Conservation (phyloP, 2,113 vertebrate species). For the Choloepus hoffmanni region DNA sequence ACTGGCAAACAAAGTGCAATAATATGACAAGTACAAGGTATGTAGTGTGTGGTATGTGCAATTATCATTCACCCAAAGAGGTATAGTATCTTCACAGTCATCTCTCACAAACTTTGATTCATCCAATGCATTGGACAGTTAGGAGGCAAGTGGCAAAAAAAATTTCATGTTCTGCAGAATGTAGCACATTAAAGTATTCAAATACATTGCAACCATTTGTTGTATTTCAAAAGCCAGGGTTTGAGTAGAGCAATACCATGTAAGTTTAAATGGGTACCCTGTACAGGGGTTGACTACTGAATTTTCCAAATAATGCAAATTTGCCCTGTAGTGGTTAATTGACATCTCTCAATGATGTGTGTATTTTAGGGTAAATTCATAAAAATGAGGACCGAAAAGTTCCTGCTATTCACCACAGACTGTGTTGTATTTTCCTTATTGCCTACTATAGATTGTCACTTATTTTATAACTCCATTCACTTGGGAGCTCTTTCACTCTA, state of each 20-base stretch:
- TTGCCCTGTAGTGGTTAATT: neutral
- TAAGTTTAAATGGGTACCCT: neutral
- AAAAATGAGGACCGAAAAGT: neutral
- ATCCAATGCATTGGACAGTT: neutral
- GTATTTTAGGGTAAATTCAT: neutral
- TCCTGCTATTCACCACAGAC: neutral
- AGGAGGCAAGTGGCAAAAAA: neutral
- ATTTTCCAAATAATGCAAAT: neutral
- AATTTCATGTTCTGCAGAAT: neutral
- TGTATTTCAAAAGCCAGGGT: neutral
- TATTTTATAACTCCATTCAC: neutral
- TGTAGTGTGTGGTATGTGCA: too few species aligned
- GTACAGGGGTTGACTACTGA: neutral
- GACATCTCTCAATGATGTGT: neutral
- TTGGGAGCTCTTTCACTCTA: constrained; percentile 19
- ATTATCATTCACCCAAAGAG: neutral
- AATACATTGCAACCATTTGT: neutral
- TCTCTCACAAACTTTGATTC: neutral
- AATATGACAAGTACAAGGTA: neutral
- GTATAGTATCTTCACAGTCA: fast-evolving
- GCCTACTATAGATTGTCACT: neutral
- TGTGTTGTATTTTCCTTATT: neutral
- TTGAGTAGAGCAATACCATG: neutral
- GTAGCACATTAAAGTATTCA: neutral
- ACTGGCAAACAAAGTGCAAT: neutral